Conservation (phyloP, 2,888 invertebrate species). For the Pycnomerus fuliginosus region DNA sequence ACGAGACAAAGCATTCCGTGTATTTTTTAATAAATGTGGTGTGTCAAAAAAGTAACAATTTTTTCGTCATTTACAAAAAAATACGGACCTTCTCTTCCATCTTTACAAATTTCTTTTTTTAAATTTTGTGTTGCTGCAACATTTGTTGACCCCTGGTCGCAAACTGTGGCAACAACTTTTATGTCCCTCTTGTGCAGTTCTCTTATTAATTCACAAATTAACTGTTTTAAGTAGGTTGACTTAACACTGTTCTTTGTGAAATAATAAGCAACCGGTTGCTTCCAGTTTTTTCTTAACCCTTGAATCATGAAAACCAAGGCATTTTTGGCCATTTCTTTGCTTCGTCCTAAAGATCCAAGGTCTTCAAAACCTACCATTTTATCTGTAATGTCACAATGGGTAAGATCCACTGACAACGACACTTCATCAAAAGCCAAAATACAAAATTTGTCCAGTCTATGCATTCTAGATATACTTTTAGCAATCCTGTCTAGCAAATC, state of each 20-base stretch:
- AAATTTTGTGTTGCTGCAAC: neutral
- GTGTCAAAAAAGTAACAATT: conserved; percentile 6
- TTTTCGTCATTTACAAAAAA: conserved; percentile 4
- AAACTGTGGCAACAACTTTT: neutral
- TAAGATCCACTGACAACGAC: conserved; percentile 4
- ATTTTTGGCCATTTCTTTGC: conserved; percentile 1
- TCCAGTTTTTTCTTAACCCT: neutral
- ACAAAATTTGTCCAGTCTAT: neutral
- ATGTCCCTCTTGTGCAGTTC: conserved; percentile 2
- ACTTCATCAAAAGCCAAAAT: neutral
- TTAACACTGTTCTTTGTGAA: conserved; percentile 12
- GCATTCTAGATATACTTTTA: neutral
- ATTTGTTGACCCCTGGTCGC: neutral
- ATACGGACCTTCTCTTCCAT: conserved; percentile 1
- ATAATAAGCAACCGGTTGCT: conserved; percentile 4
- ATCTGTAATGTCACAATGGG: conserved; percentile 4
- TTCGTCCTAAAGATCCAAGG: conserved; percentile 4
- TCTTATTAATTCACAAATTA: conserved; percentile 10
- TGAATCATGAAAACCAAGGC: neutral
- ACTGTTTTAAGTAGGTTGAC: conserved; percentile 3
- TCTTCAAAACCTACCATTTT: conserved; percentile 9
- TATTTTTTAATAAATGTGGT: conserved; percentile 5
- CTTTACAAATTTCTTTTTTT: neutral
- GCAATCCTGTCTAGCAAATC: neutral
- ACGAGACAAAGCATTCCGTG: conserved; percentile 1